A percentile compares a stretch with the other conserved stretches of the same genome.
These are phyloP conservation scores for Trichogramma evanescens DNA, from an alignment of 2,888 invertebrate species.

Conservation along the genomic window DNA sequence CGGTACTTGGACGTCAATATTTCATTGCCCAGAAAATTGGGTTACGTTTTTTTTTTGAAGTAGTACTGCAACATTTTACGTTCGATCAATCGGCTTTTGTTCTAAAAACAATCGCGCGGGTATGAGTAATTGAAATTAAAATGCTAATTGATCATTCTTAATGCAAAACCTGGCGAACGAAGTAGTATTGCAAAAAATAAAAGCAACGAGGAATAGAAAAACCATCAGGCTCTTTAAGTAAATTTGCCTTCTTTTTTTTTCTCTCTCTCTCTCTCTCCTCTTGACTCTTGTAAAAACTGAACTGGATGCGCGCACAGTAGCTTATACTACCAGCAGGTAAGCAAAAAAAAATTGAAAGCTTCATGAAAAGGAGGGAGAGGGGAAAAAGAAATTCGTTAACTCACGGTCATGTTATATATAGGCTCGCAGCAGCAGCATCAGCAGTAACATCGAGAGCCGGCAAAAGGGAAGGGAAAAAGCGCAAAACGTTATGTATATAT, in stretches of 20 bases:
- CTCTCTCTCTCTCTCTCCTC: background rate
- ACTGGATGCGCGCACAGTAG: background rate
- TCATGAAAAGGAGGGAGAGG: constrained; percentile 5
- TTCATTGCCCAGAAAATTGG: too few relatives aligned
- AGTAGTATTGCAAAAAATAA: constrained; percentile 1
- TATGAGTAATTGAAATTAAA: constrained; percentile 1
- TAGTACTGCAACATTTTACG: too few relatives aligned
- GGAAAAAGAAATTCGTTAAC: constrained; percentile 21
- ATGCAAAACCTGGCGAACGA: constrained; percentile 1
- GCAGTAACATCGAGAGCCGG: constrained; percentile 8
- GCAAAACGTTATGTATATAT: constrained; percentile 15
- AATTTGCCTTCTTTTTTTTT: constrained; percentile 1
- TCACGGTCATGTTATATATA: background rate
- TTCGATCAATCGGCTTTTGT: too few relatives aligned
- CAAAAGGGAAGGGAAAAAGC: constrained; percentile 16
- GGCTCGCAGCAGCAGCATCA: background rate
- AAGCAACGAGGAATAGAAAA: background rate
- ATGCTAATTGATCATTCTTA: constrained; percentile 9
- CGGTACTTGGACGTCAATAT: too few relatives aligned
- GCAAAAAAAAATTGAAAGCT: constrained; percentile 16
- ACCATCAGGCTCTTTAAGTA: constrained; percentile 2
- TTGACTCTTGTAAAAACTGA: constrained; percentile 8
- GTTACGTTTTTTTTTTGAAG: too few relatives aligned
- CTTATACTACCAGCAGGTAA: background rate
- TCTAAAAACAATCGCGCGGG: too few relatives aligned